Evolutionary conservation across 1,140 invertebrate species (phyloP).

Genomic region (Rhizoglyphus robini): DNA sequence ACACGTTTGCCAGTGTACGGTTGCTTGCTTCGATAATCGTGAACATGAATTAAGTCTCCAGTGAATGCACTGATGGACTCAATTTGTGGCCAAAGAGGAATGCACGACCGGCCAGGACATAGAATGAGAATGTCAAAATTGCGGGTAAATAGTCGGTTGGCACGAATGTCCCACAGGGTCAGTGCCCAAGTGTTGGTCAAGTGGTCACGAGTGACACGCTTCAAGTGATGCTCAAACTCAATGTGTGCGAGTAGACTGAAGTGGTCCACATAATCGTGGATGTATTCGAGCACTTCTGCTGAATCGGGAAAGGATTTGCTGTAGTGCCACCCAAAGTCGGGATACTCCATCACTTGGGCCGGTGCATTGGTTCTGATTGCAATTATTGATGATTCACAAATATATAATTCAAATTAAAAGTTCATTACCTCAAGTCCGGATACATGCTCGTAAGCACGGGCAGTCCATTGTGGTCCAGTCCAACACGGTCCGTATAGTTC

Average conservation of each 20-base stretch:
- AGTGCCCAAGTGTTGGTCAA: conserved; percentile 48
- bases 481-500: conserved; percentile 57
- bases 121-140: conserved; percentile 28
- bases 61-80: conserved; percentile 49
- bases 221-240: conserved; percentile 53
- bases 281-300: conserved; percentile 62
- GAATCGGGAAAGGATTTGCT: conserved; percentile 61
- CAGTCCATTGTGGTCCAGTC: conserved; percentile 51
- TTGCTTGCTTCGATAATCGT: conserved; percentile 61
- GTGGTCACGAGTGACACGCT: conserved; percentile 41
- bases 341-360: conserved; percentile 76
- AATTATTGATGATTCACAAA: too few relatives aligned
- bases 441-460: conserved; percentile 80
- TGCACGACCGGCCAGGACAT: conserved; percentile 37
- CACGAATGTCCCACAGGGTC: conserved; percentile 44
- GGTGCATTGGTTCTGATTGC: conserved; percentile 65
- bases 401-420: conserved; percentile 17
- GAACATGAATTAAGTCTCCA: conserved; percentile 61
- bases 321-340: conserved; percentile 54
- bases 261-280: conserved; percentile 58
- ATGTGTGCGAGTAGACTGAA: conserved; percentile 53
- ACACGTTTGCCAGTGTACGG: conserved; percentile 49
- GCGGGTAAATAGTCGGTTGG: conserved; percentile 29
- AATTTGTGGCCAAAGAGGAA: conserved; percentile 47
- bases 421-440: conserved; percentile 58